These are phyloP conservation scores for Shinisaurus crocodilurus DNA, from an alignment of 2,113 vertebrate species.

Conservation along the genomic window DNA sequence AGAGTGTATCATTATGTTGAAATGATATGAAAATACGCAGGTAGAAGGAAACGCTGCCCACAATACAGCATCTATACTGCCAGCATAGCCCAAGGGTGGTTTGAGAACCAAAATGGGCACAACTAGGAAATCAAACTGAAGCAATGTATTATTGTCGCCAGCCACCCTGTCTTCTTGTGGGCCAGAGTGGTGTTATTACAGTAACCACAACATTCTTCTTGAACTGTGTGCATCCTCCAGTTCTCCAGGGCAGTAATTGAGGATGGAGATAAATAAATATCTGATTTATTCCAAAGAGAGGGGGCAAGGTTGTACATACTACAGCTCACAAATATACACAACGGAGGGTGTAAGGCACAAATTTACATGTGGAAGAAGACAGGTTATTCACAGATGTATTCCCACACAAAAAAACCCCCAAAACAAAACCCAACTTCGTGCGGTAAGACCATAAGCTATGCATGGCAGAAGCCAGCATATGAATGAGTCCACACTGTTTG, in stretches of 20 bases:
- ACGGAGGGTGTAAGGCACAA: conserved; percentile 99
- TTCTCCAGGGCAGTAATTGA: conserved; percentile 61
- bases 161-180: conserved; percentile 66
- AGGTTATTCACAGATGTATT: conserved; percentile 89
- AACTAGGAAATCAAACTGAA: conserved; percentile 74
- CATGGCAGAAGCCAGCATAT: conserved; percentile 80
- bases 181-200: conserved; percentile 77
- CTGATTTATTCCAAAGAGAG: conserved; percentile 73
- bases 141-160: conserved; percentile 36
- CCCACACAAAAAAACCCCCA: conserved; percentile 70
- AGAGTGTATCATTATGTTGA: conserved; percentile 54
- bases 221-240: conserved; percentile 77
- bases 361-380: conserved; percentile 99
- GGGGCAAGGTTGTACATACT: conserved; percentile 71
- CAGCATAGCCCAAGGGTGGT: conserved; percentile 72
- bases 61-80: conserved; percentile 76
- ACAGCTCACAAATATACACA: conserved; percentile 94
- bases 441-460: conserved; percentile 79
- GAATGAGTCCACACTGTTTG: conserved; percentile 78
- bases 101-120: conserved; percentile 85
- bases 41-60: conserved; percentile 62
- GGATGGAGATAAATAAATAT: conserved; percentile 79
- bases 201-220: conserved; percentile 82
- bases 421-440: conserved; percentile 60
- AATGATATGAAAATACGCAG: conserved; percentile 41